Evolutionary conservation across 2,888 invertebrate species (phyloP), one percentile per base, ranked within the genome.

Genomic region (Eilema depressum): DNA sequence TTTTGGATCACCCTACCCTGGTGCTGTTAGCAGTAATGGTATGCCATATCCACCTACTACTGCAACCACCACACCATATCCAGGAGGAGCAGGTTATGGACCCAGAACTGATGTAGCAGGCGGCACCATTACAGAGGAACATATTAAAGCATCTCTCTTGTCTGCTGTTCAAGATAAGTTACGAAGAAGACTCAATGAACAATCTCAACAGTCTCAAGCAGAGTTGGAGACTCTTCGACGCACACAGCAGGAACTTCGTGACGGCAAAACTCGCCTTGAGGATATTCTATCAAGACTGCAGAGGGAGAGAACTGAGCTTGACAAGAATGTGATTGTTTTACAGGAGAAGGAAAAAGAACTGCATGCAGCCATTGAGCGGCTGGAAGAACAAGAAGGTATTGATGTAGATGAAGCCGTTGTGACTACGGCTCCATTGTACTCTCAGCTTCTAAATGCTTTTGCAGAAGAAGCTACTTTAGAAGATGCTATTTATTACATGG

Each of bases 401-500:
- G 98, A 98, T 94, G 98, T 99, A 60, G 99, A 99, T 93, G 99
- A 99, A 89, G 99, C 99, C 70, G 99, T 99, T 53, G 98, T 98
- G 26, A 99, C 99, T 1, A 98, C 99, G 69, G 98, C 99, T 30
- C 99, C 99, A 0, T 95, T 99, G 63, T 99, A 99, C 89, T 98
- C 98, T 93, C 99, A 99, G 97, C 96, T 99, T 86, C 93, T 99
- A 75, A 98, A 98, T 93, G 97, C 99, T 61, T 99, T 98, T 95
- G 99, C 99, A 66, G 99, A 99, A 92, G 99, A 99, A 95, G 99
- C 99, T 76, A 99, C 99, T 23, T 97, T 98, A 68, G 99, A 99
- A 95, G 99, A 99, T 96, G 98, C 99, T 75, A 99, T 99, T 88
- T 99, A 99, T 91, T 99, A 99, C 90, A 97, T 99, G 93, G 99